A percentile compares a stretch with the other conserved stretches of the same genome.
Evolutionary conservation across 2,113 vertebrate genomes (phyloP).

Genomic region (Turnix velox): DNA sequence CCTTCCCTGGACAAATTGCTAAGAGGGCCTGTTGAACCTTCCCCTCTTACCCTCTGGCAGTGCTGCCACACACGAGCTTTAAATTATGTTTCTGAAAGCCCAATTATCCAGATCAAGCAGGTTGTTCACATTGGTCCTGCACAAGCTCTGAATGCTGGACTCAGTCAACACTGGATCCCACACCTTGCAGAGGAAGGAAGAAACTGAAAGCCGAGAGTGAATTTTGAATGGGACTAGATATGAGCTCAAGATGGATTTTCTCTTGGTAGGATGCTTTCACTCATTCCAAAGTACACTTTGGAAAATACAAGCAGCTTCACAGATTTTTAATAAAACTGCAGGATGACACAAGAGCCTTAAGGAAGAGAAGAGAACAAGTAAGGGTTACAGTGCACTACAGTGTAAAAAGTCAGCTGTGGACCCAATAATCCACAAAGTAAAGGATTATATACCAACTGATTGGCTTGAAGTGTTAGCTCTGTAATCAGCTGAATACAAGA

Average conservation of each 20-base stretch:
- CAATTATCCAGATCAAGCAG: not conserved
- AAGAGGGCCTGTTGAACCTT: not conserved
- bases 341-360: not conserved
- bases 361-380: not conserved
- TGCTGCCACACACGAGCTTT: not conserved
- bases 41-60: not conserved
- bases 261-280: not conserved
- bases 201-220: rapidly evolving
- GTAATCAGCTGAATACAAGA: not conserved
- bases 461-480: slow-evolving; percentile 12
- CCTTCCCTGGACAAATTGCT: not conserved
- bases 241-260: not conserved
- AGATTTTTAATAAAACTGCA: not conserved
- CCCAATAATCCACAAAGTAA: slow-evolving; percentile 20
- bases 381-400: not conserved
- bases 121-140: not conserved
- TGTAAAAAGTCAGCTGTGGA: not conserved
- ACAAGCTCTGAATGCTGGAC: not conserved
- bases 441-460: slow-evolving; percentile 42
- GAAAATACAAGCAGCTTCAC: not conserved
- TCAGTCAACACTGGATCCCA: not conserved
- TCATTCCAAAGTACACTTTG: not conserved
- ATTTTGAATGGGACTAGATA: not conserved
- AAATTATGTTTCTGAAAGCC: not conserved
- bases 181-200: not conserved